phyloP scores from a whole-genome alignment of 2,797 vertebrate species.

The Tragelaphus eurycerus region DNA sequence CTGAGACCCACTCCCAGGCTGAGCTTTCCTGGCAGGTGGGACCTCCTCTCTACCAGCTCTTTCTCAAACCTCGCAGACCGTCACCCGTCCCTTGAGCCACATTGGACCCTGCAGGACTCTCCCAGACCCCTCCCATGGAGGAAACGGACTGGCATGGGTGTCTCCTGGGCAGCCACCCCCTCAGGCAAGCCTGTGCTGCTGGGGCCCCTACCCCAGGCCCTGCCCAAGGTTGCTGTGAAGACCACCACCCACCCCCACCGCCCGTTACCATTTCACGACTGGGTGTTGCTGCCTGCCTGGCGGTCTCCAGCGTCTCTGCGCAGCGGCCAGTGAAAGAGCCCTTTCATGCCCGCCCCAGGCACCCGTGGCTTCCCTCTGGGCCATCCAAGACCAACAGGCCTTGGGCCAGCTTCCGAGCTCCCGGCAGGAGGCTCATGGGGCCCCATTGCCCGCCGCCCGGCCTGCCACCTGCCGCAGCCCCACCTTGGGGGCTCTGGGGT shows the following conservation, averaged over 20 bases:
- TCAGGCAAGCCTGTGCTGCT: background rate
- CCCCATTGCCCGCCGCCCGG: rapidly evolving
- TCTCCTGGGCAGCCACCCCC: background rate
- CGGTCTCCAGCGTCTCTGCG: background rate
- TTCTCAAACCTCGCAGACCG: background rate
- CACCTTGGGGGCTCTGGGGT: background rate
- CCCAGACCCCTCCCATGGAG: background rate
- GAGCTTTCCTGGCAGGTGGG: background rate
- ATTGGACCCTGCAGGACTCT: background rate
- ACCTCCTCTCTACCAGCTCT: background rate
- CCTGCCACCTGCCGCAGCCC: background rate
- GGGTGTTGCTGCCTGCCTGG: background rate
- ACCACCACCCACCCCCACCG: background rate
- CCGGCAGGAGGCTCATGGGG: rapidly evolving
- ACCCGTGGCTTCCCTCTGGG: background rate
- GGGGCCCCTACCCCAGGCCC: background rate
- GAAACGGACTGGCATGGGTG: rapidly evolving
- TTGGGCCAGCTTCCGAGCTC: background rate
- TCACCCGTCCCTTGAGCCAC: too few relatives aligned
- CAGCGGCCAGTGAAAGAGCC: background rate
- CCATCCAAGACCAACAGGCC: constrained; percentile 36
- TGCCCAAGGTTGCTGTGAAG: background rate
- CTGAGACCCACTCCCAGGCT: background rate
- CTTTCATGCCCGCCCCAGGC: background rate
- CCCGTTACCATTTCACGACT: background rate